Base-by-base conservation (phyloP, 37 sponge, comb jelly and placozoan genomes). In the Oopsacas minuta region DNA sequence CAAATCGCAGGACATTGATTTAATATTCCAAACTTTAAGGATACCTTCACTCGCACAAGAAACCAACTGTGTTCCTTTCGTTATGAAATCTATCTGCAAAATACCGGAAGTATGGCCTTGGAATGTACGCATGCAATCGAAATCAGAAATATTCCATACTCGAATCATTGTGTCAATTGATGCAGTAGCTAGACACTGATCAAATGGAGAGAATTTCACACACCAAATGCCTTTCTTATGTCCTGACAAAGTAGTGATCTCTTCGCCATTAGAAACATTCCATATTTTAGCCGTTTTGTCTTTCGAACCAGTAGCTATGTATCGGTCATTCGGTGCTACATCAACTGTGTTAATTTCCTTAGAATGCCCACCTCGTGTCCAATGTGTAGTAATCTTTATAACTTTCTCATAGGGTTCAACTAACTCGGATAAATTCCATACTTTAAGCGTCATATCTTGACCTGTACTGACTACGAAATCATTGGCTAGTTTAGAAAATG, bases 201-300 rank as follows among this genome's bases (percentile, higher is more conserved):
- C 97, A 8, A 95, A 88, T 3, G 99, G 99, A 37, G 96, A 95
- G 89, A 99, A 99, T 52, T 86, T 39, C 0, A 89, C 99, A 85
- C 91, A 89, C 99, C 99, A 99, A 15, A 99, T 83, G 0, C 94
- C 99, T 83, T 94, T 83, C 52, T 89, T 89, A 86, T 99, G 99
- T 3, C 99, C 99, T 81, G 84, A 39, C 38, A 95, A 39, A 32
- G 85, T 83, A 23, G 91, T 91, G 38, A 89, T 35, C 38, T 90
- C 75, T 0, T 52, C 28, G 0, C 95, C 94, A 51, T 92, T 91
- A 0, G 52, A 37, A 28, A 83, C 85, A 20, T 53, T 37, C 99
- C 99, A 99, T 28, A 97, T 94, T 87, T 93, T 94, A 36, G 95
- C 99, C 52, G 94, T 93, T 39, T 91, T 92, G 84, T 99, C 99